phyloP scores from a whole-genome alignment of 2,888 invertebrate genomes.

The Euplexia lucipara region DNA sequence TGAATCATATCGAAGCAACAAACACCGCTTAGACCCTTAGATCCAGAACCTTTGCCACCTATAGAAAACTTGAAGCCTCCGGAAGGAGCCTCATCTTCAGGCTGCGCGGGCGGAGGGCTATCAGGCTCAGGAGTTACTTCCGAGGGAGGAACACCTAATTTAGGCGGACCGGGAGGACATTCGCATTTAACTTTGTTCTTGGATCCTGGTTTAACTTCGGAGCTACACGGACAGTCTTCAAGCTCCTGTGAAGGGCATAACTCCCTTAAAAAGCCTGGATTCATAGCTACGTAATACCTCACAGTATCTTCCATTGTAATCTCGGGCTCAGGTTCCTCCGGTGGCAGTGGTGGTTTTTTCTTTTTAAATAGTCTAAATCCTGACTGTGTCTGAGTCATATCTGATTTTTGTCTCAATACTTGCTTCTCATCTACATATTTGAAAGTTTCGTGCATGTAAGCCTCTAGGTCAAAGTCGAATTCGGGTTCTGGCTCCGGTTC shows the following conservation, averaged over 20 bases:
- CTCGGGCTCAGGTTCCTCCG: constrained; percentile 52
- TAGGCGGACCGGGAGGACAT: not conserved
- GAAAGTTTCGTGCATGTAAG: not conserved
- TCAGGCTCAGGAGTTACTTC: not conserved
- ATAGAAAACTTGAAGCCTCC: constrained; percentile 71
- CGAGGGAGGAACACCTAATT: not conserved
- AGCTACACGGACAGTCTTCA: not conserved
- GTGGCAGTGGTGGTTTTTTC: constrained; percentile 48
- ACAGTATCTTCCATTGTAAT: constrained; percentile 77
- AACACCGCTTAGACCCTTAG: constrained; percentile 74
- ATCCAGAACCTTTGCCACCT: constrained; percentile 75
- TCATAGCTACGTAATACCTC: constrained; percentile 56
- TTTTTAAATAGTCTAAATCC: constrained; percentile 75
- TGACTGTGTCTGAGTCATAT: constrained; percentile 75
- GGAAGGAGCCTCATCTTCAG: constrained; percentile 30
- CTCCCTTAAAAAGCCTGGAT: constrained; percentile 23
- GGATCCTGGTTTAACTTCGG: not conserved
- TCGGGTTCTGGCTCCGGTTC: not conserved
- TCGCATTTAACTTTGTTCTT: constrained; percentile 1
- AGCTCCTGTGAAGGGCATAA: not conserved
- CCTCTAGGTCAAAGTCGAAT: not conserved
- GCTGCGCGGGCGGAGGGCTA: not conserved
- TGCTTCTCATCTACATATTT: constrained; percentile 4
- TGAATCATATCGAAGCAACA: constrained; percentile 71
- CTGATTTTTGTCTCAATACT: constrained; percentile 67